phyloP scores from a whole-genome alignment of 2,888 invertebrate genomes.

The Erynnis tages region DNA sequence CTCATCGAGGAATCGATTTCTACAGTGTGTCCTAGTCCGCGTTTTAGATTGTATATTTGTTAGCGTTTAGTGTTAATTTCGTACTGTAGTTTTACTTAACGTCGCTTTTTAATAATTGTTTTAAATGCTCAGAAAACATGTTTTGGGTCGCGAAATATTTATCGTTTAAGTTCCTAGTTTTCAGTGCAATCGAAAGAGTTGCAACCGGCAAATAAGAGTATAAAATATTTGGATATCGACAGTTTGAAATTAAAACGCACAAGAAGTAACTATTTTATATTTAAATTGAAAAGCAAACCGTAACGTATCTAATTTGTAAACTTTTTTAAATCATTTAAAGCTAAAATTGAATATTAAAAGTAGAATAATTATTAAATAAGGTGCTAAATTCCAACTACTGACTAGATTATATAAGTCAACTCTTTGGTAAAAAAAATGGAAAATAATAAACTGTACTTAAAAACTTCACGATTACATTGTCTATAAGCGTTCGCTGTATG shows the following conservation, averaged over 20 bases:
- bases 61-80: conserved; percentile 40
- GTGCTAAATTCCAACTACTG: conserved; percentile 6
- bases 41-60: conserved; percentile 45
- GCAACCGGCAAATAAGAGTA: background rate
- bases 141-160: conserved; percentile 26
- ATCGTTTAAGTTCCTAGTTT: conserved; percentile 34
- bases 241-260: conserved; percentile 15
- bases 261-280: conserved; percentile 10
- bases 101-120: conserved; percentile 15
- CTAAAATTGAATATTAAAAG: conserved; percentile 16
- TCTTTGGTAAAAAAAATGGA: conserved; percentile 9
- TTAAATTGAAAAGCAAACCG: background rate
- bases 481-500: too few relatives aligned
- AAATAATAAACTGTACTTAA: conserved; percentile 6
- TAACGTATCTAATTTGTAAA: background rate
- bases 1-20: conserved; percentile 36
- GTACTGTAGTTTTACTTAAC: conserved; percentile 15
- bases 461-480: too few relatives aligned
- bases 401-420: conserved; percentile 4
- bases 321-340: conserved; percentile 7
- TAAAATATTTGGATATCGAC: background rate
- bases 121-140: conserved; percentile 18
- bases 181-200: conserved; percentile 38
- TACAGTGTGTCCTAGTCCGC: conserved; percentile 53
- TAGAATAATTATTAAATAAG: conserved; percentile 8